These are phyloP conservation scores for Hycleus cichorii DNA, from an alignment of 1,140 invertebrate genomes.

Conservation along the genomic window DNA sequence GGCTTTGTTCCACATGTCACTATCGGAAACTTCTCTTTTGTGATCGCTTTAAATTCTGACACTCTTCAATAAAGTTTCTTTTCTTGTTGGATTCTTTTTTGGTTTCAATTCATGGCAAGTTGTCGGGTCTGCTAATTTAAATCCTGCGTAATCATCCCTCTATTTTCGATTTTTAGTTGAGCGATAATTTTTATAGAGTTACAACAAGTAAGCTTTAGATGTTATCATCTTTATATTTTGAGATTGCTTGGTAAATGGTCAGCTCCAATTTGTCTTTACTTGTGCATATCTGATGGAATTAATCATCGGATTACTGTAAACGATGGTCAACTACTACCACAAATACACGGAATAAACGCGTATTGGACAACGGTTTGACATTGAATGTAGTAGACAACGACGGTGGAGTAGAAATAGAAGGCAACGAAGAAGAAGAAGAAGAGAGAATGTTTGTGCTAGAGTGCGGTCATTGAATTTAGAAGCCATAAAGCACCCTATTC, in stretches of 20 bases:
- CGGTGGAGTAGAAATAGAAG: background rate
- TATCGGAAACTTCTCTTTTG: slow-evolving; percentile 4
- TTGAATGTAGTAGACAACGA: background rate
- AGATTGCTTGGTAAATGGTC: background rate
- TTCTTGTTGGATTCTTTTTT: no score
- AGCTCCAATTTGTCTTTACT: slow-evolving; percentile 8
- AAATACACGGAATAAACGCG: background rate
- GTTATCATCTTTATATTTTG: no score
- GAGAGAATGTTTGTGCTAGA: slow-evolving; percentile 8
- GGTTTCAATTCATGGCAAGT: no score
- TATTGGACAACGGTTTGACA: slow-evolving; percentile 4
- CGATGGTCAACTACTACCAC: background rate
- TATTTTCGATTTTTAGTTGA: no score
- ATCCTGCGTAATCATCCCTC: no score
- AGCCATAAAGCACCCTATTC: slow-evolving; percentile 30
- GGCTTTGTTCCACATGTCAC: slow-evolving; percentile 6
- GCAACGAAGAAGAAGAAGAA: background rate
- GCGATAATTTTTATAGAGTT: no score
- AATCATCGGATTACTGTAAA: slow-evolving; percentile 11
- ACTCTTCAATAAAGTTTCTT: no score
- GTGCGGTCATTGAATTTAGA: slow-evolving; percentile 31
- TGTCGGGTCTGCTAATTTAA: no score
- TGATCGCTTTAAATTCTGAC: no score
- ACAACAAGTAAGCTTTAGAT: no score
- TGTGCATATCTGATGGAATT: slow-evolving; percentile 12